Evolutionary conservation across 2,888 invertebrate genomes (phyloP).

Genomic region (Sesia bembeciformis): DNA sequence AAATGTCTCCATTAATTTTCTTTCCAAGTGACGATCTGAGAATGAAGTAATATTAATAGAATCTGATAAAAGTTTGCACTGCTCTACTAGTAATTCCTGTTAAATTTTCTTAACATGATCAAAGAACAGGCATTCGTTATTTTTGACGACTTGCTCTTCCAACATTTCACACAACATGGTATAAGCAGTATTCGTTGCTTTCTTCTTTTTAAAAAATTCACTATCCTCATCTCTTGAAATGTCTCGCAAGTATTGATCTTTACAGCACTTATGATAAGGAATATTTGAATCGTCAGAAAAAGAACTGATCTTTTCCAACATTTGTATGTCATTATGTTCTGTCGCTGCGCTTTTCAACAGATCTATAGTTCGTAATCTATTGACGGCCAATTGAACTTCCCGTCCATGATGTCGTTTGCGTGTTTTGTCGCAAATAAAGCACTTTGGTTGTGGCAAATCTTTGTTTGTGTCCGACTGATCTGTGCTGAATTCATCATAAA

Average conservation of each 20-base stretch:
- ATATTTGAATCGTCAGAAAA: constrained; percentile 12
- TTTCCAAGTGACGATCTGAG: constrained; percentile 11
- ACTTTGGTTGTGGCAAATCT: constrained; percentile 2
- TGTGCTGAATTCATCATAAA: constrained; percentile 7
- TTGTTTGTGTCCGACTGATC: constrained; percentile 8
- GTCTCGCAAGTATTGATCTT: constrained; percentile 13
- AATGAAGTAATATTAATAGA: constrained; percentile 16
- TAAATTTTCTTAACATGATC: constrained; percentile 18
- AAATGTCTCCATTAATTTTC: constrained; percentile 18
- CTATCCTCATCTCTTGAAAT: constrained; percentile 6
- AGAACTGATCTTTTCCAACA: constrained; percentile 13
- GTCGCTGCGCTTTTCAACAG: constrained; percentile 13
- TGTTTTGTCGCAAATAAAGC: constrained; percentile 15
- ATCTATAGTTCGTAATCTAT: constrained; percentile 12
- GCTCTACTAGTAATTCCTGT: constrained; percentile 13
- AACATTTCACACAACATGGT: constrained; percentile 14
- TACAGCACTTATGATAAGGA: constrained; percentile 13
- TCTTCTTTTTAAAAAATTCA: constrained; percentile 11
- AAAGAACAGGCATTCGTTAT: constrained; percentile 21
- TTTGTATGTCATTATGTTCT: constrained; percentile 9
- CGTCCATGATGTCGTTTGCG: constrained; percentile 14
- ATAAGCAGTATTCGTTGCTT: constrained; percentile 14
- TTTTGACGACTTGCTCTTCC: constrained; percentile 14
- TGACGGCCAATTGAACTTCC: constrained; percentile 13
- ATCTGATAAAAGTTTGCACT: constrained; percentile 14